Evolutionary conservation across 2,797 vertebrate species (phyloP).

Genomic region (Otolemur crassicaudatus): DNA sequence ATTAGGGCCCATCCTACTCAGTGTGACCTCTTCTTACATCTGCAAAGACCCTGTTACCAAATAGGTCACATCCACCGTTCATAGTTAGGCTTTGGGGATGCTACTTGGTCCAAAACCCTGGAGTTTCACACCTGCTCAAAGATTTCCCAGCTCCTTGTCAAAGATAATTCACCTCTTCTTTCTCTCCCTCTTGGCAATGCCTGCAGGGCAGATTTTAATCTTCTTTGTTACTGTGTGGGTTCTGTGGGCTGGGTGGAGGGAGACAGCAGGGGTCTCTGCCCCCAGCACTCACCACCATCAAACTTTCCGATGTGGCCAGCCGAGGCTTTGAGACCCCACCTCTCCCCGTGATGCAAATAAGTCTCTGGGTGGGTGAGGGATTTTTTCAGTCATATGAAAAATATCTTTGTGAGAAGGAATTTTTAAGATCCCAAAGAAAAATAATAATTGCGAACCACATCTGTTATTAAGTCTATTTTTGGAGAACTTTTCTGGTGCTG

Average conservation of each 20-base stretch:
- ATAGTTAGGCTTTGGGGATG: no score
- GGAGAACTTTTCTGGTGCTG: not conserved
- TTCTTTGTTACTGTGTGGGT: fast-evolving
- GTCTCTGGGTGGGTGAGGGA: not conserved
- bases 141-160: not conserved
- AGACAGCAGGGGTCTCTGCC: not conserved
- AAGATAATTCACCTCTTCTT: fast-evolving
- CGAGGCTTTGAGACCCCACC: fast-evolving
- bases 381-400: conserved; percentile 61
- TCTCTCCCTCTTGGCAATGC: not conserved
- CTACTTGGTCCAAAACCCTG: fast-evolving
- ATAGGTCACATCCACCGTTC: fast-evolving
- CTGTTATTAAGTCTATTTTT: not conserved
- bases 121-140: not conserved
- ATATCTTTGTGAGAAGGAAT: conserved; percentile 28
- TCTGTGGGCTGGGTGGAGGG: not conserved
- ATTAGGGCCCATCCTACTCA: no score
- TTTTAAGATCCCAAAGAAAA: conserved; percentile 39
- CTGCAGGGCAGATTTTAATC: not conserved
- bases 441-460: not conserved
- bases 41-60: not conserved
- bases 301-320: fast-evolving
- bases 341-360: not conserved
- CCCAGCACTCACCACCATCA: not conserved
- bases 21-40: fast-evolving